A percentile compares a stretch with the other conserved stretches of the same genome.
phyloP scores from a whole-genome alignment of 2,888 invertebrate species.

The Ecdyonurus torrentis region DNA sequence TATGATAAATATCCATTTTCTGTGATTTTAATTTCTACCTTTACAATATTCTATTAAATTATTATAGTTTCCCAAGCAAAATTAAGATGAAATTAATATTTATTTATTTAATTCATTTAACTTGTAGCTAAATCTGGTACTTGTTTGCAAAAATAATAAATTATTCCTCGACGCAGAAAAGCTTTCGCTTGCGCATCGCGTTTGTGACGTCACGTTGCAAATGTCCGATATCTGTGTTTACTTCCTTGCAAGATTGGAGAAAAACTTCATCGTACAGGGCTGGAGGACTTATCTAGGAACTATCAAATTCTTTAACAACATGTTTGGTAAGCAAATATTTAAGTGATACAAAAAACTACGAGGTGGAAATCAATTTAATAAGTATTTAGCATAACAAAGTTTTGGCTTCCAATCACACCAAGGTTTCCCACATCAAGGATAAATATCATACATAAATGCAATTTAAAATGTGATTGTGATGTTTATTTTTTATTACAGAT shows the following conservation, averaged over 20 bases:
- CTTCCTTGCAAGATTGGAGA: background rate
- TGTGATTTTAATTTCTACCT: no score
- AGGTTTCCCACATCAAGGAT: background rate
- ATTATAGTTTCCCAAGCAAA: no score
- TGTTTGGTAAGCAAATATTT: background rate
- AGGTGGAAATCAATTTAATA: no score
- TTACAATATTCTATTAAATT: no score
- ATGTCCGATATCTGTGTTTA: background rate
- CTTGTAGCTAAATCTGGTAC: no score
- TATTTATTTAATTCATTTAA: no score
- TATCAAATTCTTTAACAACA: background rate
- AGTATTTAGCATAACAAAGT: no score
- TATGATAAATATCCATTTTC: no score
- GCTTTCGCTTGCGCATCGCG: background rate
- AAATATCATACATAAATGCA: background rate
- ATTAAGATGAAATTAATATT: no score
- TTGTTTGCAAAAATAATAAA: conserved; percentile 49
- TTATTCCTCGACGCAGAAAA: conserved; percentile 24
- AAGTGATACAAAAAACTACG: background rate
- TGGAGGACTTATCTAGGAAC: background rate
- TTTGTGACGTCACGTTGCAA: conserved; percentile 3
- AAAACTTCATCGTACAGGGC: background rate
- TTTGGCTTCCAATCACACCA: background rate
- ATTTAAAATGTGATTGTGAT: background rate
- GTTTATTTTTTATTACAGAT: background rate